Conservation (phyloP, 2,797 vertebrate genomes). For the Alectoris magna region DNA sequence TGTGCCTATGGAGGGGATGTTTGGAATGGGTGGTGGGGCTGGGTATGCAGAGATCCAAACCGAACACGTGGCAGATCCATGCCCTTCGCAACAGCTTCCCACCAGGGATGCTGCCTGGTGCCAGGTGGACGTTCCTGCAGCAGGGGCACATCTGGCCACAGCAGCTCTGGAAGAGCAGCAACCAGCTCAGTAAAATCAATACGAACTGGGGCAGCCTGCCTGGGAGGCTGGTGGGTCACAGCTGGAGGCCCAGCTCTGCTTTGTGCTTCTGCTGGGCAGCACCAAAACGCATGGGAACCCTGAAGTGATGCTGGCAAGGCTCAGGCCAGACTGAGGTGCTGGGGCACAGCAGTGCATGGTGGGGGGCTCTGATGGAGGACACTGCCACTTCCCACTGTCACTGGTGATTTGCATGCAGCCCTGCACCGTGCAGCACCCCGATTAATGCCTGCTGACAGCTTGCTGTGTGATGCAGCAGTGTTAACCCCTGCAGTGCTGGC, state of each 20-base stretch:
- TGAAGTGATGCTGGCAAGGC: neutral
- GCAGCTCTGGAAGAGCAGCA: rapidly evolving
- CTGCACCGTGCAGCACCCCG: too few species aligned
- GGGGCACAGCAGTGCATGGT: rapidly evolving
- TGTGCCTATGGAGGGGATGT: neutral
- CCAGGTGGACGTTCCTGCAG: rapidly evolving
- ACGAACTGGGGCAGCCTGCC: neutral
- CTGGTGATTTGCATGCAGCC: neutral
- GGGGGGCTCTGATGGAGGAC: neutral
- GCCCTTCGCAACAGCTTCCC: neutral
- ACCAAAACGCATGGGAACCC: rapidly evolving
- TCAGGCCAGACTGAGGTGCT: neutral
- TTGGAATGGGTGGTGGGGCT: neutral
- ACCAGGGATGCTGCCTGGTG: neutral
- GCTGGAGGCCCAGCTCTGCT: neutral
- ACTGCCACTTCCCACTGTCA: neutral
- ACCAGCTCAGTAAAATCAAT: neutral
- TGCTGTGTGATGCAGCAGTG: rapidly evolving
- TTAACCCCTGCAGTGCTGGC: neutral
- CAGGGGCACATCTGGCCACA: neutral
- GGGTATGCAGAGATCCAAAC: neutral
- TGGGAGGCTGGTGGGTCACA: rapidly evolving
- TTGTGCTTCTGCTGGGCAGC: neutral
- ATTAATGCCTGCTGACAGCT: neutral
- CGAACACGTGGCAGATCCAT: rapidly evolving